A percentile compares a stretch with the other conserved stretches of the same genome.
phyloP scores from a whole-genome alignment of 92 coral and sea anemone species.

The Palythoa grandis region DNA sequence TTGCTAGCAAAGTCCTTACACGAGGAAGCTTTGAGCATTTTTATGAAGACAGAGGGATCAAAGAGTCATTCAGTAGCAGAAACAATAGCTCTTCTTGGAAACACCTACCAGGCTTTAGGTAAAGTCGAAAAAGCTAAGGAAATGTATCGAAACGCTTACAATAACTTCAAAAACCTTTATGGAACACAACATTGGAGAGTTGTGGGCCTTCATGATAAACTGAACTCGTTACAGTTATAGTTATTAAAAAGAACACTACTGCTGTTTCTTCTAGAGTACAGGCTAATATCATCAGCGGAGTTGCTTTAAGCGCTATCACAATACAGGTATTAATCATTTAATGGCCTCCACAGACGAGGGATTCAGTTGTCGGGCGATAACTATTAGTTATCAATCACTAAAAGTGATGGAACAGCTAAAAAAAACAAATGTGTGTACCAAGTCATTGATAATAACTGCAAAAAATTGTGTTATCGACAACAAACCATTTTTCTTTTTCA shows the following conservation, averaged over 20 bases:
- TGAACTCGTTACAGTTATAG: constrained; percentile 22
- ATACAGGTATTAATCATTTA: not conserved
- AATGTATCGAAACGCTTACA: constrained; percentile 52
- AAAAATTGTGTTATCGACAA: too few relatives aligned
- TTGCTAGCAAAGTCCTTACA: constrained; percentile 53
- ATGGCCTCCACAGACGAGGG: too few relatives aligned
- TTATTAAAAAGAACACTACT: not conserved
- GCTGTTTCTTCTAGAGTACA: not conserved
- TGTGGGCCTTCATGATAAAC: constrained; percentile 15
- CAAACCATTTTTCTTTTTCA: too few relatives aligned
- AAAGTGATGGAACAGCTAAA: too few relatives aligned
- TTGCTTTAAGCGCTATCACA: not conserved
- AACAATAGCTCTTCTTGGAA: constrained; percentile 62
- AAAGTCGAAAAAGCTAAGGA: constrained; percentile 23
- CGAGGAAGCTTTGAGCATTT: constrained; percentile 51
- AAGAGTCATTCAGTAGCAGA: constrained; percentile 60
- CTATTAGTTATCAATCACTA: too few relatives aligned
- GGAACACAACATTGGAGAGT: constrained; percentile 63
- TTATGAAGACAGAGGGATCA: constrained; percentile 28
- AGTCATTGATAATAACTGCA: not conserved
- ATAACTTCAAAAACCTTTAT: constrained; percentile 45
- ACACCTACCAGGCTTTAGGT: constrained; percentile 47
- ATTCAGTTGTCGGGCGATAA: too few relatives aligned
- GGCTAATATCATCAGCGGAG: not conserved
- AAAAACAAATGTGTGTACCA: not conserved